phyloP scores from a whole-genome alignment of 2,797 vertebrate genomes.

The Gadopsis marmoratus region DNA sequence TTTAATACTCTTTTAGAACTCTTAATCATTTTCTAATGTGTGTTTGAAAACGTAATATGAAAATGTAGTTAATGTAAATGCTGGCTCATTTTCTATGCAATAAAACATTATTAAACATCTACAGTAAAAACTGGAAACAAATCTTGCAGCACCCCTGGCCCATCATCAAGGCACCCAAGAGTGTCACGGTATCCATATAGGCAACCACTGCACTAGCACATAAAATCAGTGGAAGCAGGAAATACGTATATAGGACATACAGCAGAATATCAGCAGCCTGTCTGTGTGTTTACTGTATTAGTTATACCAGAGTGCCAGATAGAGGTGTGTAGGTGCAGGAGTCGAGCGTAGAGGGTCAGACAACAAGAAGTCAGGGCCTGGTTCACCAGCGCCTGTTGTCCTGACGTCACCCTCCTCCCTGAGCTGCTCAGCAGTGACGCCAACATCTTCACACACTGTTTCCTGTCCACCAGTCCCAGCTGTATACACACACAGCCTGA shows the following conservation, averaged over 20 bases:
- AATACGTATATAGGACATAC: not conserved
- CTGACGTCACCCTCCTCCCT: slow-evolving; percentile 86
- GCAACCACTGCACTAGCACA: not conserved
- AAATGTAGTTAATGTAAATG: not conserved
- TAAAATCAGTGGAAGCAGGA: not conserved
- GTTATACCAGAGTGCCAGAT: slow-evolving; percentile 84
- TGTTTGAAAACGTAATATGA: not conserved
- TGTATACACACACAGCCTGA: slow-evolving; percentile 56
- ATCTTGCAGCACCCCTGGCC: not conserved
- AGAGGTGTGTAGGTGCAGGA: slow-evolving; percentile 78
- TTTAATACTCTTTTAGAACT: not conserved
- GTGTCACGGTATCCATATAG: not conserved
- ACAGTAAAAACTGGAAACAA: not conserved
- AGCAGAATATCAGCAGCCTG: not conserved
- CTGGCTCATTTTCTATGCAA: not conserved
- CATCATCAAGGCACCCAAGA: not conserved
- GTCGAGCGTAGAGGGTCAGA: slow-evolving; percentile 80
- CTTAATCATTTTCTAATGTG: not conserved
- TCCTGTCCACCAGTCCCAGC: slow-evolving; percentile 74
- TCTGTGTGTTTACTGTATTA: not conserved
- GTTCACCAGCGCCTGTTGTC: slow-evolving; percentile 87
- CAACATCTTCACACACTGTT: slow-evolving; percentile 77
- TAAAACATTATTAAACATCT: not conserved
- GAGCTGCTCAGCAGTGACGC: slow-evolving; percentile 69
- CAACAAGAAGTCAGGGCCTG: slow-evolving; percentile 80